Base-by-base conservation (phyloP, 2,797 vertebrate species). In the Mareca penelope region DNA sequence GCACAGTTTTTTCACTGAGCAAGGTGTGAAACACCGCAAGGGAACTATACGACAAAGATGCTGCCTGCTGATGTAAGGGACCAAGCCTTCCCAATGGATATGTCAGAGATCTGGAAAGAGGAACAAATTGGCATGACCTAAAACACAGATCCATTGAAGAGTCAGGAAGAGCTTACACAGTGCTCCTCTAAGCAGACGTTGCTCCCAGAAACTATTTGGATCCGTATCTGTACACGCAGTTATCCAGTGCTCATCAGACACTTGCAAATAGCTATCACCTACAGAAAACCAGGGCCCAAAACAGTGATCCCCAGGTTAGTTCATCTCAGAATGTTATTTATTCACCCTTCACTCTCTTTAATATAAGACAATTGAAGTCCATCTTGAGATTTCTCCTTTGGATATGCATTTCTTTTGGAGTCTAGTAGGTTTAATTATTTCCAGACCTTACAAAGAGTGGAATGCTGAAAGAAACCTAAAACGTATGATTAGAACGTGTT, bases 361-460 rank as follows among this genome's bases (percentile, higher is more conserved):
- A 48, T 22, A 26, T 12, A 33, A 80, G 19, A 24, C 40, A 82
- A 59, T 50, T 64, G 6, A 85, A 81, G 23, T 87, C 61, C 68
- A 80, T 42, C 75, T 92, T 26, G 19, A 87, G 23, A 46, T 48
- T 80, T 80, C 84, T 87, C 44, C 23, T 77, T 85, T 73, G 56
- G 19, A 56, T 73, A n/a, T 46, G 28, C 60, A 73, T 80, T 90
- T 90, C 16, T 91, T 75, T 61, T 28, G 24, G 31, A 86, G 40
- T 78, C 88, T 55, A 68, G 40, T 21, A 85, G 15, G 29, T 93
- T 95, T 92, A 85, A 95, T 95, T 65, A 69, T 89, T 94, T 95
- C 86, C 95, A 95, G 88, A 65, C 26, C 26, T 80, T 73, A 21
- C 40, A 87, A 92, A 80, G 93, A 88, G 15, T 1, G 1, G 55